A percentile compares a stretch with the other conserved stretches of the same genome.
phyloP scores from a whole-genome alignment of 1,140 invertebrate species.

The Lepidotrigona ventralis region DNA sequence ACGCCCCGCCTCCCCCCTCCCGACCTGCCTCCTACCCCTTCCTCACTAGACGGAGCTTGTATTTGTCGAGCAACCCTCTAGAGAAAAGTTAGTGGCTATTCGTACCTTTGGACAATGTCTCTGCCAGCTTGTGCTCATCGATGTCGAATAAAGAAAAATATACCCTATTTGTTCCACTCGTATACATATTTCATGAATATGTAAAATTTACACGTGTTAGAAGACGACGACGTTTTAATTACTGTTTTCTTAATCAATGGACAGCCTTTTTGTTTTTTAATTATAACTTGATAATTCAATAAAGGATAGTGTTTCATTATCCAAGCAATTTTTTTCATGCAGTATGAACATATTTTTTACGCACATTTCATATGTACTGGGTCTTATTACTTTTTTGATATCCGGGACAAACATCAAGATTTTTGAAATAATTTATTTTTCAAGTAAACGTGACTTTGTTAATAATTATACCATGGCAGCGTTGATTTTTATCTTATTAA shows the following conservation, averaged over 20 bases:
- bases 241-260: neutral
- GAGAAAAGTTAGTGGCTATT: slow-evolving; percentile 51
- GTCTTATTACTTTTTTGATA: neutral
- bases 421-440: neutral
- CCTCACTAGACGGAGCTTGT: slow-evolving; percentile 34
- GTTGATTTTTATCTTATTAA: neutral
- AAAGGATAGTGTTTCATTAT: neutral
- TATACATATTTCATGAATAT: neutral
- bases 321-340: neutral
- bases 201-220: neutral
- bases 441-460: neutral
- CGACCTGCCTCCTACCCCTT: neutral
- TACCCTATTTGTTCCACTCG: neutral
- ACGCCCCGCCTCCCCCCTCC: slow-evolving; percentile 47
- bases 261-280: too few relatives aligned
- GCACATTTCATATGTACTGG: neutral
- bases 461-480: neutral
- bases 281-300: too few relatives aligned
- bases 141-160: slow-evolving; percentile 44
- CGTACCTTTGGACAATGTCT: slow-evolving; percentile 50
- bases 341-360: neutral
- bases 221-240: neutral
- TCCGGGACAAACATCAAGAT: neutral
- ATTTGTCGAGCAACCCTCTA: slow-evolving; percentile 44
- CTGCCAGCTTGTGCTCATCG: slow-evolving; percentile 35